Evolutionary conservation across 2,113 vertebrate genomes (phyloP).

Genomic region (Dasyornis broadbenti): DNA sequence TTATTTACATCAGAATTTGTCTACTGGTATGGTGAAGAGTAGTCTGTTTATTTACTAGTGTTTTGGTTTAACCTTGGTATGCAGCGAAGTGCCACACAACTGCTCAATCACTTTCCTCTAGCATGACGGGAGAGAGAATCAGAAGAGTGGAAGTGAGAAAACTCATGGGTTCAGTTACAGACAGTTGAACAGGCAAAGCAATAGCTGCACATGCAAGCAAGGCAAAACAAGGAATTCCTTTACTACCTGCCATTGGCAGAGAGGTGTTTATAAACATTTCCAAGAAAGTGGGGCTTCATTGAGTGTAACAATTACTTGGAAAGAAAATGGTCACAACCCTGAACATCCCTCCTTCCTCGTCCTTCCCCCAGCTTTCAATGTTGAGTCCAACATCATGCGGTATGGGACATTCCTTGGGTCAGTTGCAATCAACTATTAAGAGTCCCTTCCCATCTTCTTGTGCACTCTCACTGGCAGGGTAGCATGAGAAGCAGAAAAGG

Average conservation of each 20-base stretch:
- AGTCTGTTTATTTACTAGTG: not conserved
- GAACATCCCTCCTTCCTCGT: rapidly evolving
- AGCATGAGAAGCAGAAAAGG: not conserved
- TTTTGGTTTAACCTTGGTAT: not conserved
- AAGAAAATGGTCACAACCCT: not conserved
- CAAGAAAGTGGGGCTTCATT: not conserved
- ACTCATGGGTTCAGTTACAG: not conserved
- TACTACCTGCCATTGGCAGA: not conserved
- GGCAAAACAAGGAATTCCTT: not conserved
- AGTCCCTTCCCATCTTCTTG: not conserved
- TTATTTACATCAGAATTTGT: not conserved
- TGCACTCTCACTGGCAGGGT: too few species aligned
- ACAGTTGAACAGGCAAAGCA: not conserved
- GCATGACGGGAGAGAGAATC: not conserved
- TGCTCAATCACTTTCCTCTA: not conserved
- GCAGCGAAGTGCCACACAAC: not conserved
- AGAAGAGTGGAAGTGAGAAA: not conserved
- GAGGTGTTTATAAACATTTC: not conserved
- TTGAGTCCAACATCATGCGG: rapidly evolving
- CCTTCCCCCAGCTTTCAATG: not conserved
- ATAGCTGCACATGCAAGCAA: not conserved
- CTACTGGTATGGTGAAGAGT: not conserved
- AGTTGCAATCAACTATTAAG: not conserved
- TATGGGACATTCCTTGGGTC: not conserved
- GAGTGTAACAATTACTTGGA: rapidly evolving